Conservation (phyloP, 2,888 invertebrate genomes). For the Acheta domesticus region DNA sequence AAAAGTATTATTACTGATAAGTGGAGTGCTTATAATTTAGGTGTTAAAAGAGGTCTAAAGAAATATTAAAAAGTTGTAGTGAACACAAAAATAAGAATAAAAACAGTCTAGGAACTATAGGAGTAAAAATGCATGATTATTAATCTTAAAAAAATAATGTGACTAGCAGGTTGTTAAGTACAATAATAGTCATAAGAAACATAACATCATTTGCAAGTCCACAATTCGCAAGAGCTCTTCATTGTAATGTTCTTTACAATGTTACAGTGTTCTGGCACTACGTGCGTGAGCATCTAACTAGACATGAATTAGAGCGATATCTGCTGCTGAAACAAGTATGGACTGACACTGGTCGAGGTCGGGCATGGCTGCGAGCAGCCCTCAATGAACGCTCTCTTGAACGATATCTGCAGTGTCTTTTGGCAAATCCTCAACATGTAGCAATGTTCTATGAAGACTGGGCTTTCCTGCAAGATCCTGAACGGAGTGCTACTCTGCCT, state of each 20-base stretch:
- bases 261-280: conserved; percentile 69
- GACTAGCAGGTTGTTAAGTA: too few relatives aligned
- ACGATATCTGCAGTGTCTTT: conserved; percentile 70
- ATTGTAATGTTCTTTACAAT: not conserved
- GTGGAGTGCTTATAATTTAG: too few relatives aligned
- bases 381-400: conserved; percentile 90
- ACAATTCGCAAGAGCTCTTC: too few relatives aligned
- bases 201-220: too few relatives aligned
- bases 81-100: too few relatives aligned
- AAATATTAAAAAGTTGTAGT: too few relatives aligned
- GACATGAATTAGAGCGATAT: conserved; percentile 85
- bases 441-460: conserved; percentile 78
- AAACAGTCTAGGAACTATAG: too few relatives aligned
- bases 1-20: too few relatives aligned
- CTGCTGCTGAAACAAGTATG: conserved; percentile 63
- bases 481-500: conserved; percentile 73
- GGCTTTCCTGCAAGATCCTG: conserved; percentile 78
- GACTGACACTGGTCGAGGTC: conserved; percentile 75
- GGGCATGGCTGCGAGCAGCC: conserved; percentile 85
- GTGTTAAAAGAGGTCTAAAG: too few relatives aligned
- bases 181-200: too few relatives aligned
- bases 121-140: too few relatives aligned
- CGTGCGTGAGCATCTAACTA: conserved; percentile 72
- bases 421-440: conserved; percentile 60
- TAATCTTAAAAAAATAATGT: too few relatives aligned